Percentiles rank a stretch among this genome's conserved stretches.
Evolutionary conservation across 2,797 vertebrate species (phyloP).

Genomic region (Gallinago stenura): DNA sequence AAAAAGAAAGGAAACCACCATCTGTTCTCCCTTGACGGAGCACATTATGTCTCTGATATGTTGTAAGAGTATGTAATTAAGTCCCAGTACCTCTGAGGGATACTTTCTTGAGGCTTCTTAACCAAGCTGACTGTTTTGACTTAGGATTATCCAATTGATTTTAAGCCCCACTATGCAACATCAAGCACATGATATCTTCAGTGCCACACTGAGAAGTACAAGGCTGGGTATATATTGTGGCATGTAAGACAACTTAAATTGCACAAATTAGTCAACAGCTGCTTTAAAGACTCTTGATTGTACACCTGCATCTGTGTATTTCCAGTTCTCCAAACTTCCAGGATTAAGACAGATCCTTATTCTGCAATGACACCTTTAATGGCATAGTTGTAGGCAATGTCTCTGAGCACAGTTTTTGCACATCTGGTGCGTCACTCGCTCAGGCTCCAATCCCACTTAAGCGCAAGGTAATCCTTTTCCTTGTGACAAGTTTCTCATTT

Average conservation of each 20-base stretch:
- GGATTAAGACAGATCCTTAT: background rate
- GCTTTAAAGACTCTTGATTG: constrained; percentile 53
- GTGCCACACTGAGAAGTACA: background rate
- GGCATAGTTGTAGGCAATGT: background rate
- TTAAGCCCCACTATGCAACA: background rate
- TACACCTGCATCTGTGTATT: constrained; percentile 25
- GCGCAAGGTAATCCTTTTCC: constrained; percentile 32
- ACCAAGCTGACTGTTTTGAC: background rate
- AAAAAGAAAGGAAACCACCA: background rate
- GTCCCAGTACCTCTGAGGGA: background rate
- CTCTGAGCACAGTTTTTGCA: background rate
- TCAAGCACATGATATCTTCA: background rate
- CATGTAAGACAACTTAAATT: constrained; percentile 48
- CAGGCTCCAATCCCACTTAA: background rate
- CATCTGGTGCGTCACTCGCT: background rate
- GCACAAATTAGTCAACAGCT: constrained; percentile 61
- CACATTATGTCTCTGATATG: background rate
- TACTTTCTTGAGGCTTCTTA: background rate
- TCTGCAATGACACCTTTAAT: constrained; percentile 11
- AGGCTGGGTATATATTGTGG: constrained; percentile 13
- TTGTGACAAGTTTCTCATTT: constrained; percentile 65
- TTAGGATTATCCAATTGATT: background rate
- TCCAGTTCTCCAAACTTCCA: constrained; percentile 32
- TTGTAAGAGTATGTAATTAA: constrained; percentile 17
- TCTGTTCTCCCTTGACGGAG: background rate